These are phyloP conservation scores for Lontra canadensis DNA, from an alignment of 2,113 vertebrate genomes.

Conservation along the genomic window DNA sequence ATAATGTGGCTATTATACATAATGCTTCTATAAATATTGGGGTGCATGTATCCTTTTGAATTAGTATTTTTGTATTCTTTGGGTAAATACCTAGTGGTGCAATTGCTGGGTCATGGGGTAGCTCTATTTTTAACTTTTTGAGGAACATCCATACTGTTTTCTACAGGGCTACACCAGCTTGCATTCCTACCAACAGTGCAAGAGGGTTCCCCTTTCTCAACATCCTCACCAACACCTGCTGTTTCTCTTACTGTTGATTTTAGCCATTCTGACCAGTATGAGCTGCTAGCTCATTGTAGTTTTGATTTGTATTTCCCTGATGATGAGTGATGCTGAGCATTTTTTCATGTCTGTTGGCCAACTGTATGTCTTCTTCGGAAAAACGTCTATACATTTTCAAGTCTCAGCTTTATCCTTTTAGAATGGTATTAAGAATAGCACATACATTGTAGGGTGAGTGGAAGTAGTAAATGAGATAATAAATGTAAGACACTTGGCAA, in stretches of 20 bases:
- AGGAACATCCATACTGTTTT: neutral
- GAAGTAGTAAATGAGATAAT: neutral
- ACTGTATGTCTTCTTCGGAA: neutral
- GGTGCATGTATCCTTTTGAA: neutral
- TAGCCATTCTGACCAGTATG: neutral
- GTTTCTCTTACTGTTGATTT: neutral
- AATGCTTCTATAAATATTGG: neutral
- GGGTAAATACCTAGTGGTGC: neutral
- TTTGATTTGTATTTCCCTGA: neutral
- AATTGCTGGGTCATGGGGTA: neutral
- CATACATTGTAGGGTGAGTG: neutral
- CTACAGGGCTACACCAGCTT: neutral
- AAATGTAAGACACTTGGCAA: neutral
- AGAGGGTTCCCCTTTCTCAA: neutral
- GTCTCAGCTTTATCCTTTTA: neutral
- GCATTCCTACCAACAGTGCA: neutral
- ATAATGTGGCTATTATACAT: neutral
- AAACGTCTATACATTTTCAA: neutral
- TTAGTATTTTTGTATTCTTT: neutral
- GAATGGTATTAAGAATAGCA: neutral
- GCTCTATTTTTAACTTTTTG: neutral
- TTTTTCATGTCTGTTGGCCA: neutral
- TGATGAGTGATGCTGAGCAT: neutral
- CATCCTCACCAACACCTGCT: neutral
- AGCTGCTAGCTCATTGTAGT: neutral